Evolutionary conservation across 2,113 vertebrate species (phyloP), one percentile per base, ranked within the genome.

Genomic region (Oreochromis aureus): DNA sequence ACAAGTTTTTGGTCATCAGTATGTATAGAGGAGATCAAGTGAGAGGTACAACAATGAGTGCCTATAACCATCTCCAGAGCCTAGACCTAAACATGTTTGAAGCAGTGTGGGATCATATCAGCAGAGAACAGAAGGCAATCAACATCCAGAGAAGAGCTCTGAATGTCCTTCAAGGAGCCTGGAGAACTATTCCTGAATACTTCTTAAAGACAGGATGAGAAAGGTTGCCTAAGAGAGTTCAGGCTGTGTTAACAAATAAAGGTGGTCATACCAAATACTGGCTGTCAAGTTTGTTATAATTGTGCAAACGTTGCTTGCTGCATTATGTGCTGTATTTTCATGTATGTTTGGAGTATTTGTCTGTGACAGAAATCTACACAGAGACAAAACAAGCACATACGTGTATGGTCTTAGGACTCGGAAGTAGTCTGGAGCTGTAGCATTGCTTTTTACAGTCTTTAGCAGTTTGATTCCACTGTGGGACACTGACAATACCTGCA

Each of bases 401-500:
- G 97, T 97, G 96, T 99, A 99, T 0, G 96, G 90, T 13, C 96
- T 94, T 8, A 99, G 96, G 55, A 99, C 98, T 89, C 93, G 95
- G 90, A 99, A 97, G 95, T 98, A 97, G 85, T 98, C 97, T 4
- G 97, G 95, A 0, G 96, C 87, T 4, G 96, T 90, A 0, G 94
- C 93, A 81, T 96, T 96, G 92, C 97, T 97, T 86, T 97, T 98
- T 51, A 97, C 95, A 2, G 97, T 95, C 89, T 97, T 97, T 89
- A 99, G 93, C 58, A 99, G 97, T 81, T 98, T 99, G 88, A 99
- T 96, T 6, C 99, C 98, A 0, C 82, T 53, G 86, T 99, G 98
- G 54, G 98, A 99, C 83, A 99, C 98, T 0, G 98, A 97, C 82
- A 99, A 92, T 92, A 99, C 96, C 96, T 99, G 98, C 80, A 99